Evolutionary conservation across 2,888 invertebrate genomes (phyloP).

Genomic region (Synanthedon tipuliformis): DNA sequence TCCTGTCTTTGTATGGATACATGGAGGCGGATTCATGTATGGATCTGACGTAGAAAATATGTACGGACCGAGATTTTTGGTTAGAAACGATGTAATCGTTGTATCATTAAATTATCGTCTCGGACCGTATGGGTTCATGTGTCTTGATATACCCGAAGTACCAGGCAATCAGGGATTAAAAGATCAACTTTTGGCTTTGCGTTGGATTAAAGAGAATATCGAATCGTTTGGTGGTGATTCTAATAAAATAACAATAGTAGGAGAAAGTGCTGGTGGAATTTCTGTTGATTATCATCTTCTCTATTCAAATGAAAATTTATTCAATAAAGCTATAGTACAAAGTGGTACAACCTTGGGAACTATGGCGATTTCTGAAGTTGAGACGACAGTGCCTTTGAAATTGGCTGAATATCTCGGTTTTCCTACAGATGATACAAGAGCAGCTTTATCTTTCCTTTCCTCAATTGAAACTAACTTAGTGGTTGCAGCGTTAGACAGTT

Average conservation of each 20-base stretch:
- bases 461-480: slow-evolving; percentile 16
- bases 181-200: slow-evolving; percentile 33
- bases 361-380: slow-evolving; percentile 18
- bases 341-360: slow-evolving; percentile 29
- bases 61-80: slow-evolving; percentile 30
- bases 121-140: slow-evolving; percentile 45
- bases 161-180: slow-evolving; percentile 45
- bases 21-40: slow-evolving; percentile 26
- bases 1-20: slow-evolving; percentile 36
- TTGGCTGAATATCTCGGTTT: slow-evolving; percentile 27
- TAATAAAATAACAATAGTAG: slow-evolving; percentile 32
- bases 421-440: slow-evolving; percentile 11
- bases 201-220: slow-evolving; percentile 40
- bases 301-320: slow-evolving; percentile 23
- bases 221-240: slow-evolving; percentile 37
- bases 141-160: slow-evolving; percentile 26
- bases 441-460: slow-evolving; percentile 23
- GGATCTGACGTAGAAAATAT: slow-evolving; percentile 23
- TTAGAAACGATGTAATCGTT: slow-evolving; percentile 32
- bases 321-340: slow-evolving; percentile 32
- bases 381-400: slow-evolving; percentile 22
- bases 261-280: slow-evolving; percentile 34
- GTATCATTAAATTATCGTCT: slow-evolving; percentile 41
- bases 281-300: slow-evolving; percentile 24
- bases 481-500: slow-evolving; percentile 15